phyloP scores from a whole-genome alignment of 2,888 invertebrate genomes.

The Stegophylla sp. region DNA sequence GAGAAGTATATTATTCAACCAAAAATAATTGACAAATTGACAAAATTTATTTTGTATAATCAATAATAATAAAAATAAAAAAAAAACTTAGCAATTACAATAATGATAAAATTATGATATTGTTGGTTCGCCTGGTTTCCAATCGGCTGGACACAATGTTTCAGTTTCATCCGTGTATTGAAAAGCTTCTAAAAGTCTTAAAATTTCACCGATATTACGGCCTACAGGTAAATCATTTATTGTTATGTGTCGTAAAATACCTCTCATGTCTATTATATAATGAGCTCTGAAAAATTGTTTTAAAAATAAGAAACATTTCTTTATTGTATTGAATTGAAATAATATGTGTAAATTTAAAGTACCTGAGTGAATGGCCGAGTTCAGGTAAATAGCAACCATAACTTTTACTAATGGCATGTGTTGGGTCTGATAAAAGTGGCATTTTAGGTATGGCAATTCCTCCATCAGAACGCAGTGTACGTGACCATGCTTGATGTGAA shows the following conservation, averaged over 20 bases:
- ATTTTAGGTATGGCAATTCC: slow-evolving; percentile 88
- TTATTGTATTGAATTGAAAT: not conserved
- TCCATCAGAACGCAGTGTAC: slow-evolving; percentile 87
- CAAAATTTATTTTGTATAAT: not conserved
- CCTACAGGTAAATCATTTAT: slow-evolving; percentile 96
- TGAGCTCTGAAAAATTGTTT: slow-evolving; percentile 72
- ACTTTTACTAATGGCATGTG: slow-evolving; percentile 87
- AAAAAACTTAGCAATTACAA: slow-evolving; percentile 26
- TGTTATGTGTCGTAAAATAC: slow-evolving; percentile 87
- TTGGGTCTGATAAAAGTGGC: slow-evolving; percentile 87
- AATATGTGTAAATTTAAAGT: slow-evolving; percentile 60
- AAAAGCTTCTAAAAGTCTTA: slow-evolving; percentile 91
- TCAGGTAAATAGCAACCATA: slow-evolving; percentile 94
- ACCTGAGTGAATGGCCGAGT: slow-evolving; percentile 84
- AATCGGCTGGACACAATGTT: slow-evolving; percentile 93
- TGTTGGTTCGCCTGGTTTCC: slow-evolving; percentile 80
- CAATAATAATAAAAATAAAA: slow-evolving; percentile 5
- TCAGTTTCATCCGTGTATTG: slow-evolving; percentile 91
- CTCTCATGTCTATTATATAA: slow-evolving; percentile 91
- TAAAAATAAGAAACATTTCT: too few species aligned
- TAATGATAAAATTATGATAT: slow-evolving; percentile 42
- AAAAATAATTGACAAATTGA: not conserved
- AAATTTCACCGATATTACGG: slow-evolving; percentile 90
- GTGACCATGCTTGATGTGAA: slow-evolving; percentile 91
- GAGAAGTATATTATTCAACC: not conserved